These are phyloP conservation scores for Apodemia zela DNA, from an alignment of 2,888 invertebrate species.

Conservation along the genomic window DNA sequence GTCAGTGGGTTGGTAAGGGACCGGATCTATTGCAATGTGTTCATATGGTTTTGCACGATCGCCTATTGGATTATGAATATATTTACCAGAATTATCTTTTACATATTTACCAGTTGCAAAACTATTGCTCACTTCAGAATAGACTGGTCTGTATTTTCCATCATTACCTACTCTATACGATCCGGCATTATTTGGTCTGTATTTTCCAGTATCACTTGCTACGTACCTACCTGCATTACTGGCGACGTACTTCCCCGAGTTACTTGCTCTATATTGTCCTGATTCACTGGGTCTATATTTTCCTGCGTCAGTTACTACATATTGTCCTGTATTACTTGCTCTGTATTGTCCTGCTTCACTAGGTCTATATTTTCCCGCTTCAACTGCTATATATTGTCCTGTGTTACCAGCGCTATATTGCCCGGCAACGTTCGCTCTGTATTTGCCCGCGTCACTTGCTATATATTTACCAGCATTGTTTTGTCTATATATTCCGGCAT, in stretches of 20 bases:
- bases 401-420: no score
- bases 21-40: conserved; percentile 55
- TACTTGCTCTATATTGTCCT: conserved; percentile 21
- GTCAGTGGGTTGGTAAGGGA: conserved; percentile 59
- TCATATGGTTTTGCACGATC: conserved; percentile 67
- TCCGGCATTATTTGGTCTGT: conserved; percentile 11
- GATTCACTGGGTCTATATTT: conserved; percentile 18
- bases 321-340: conserved; percentile 18
- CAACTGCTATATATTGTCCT: conserved; percentile 4
- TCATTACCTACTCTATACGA: conserved; percentile 12
- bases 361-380: conserved; percentile 8
- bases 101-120: conserved; percentile 25
- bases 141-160: conserved; percentile 11
- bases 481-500: conserved; percentile 29
- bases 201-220: conserved; percentile 11
- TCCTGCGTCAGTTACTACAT: conserved; percentile 13
- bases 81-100: conserved; percentile 61
- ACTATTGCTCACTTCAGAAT: background rate
- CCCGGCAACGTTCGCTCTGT: background rate
- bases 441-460: conserved; percentile 6
- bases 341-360: conserved; percentile 7
- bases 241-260: conserved; percentile 32
- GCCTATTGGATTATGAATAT: conserved; percentile 69
- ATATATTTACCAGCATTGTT: conserved; percentile 12
- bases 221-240: conserved; percentile 22